These are phyloP conservation scores for Machaerirhynchus nigripectus DNA, from an alignment of 2,113 vertebrate genomes.

Conservation along the genomic window DNA sequence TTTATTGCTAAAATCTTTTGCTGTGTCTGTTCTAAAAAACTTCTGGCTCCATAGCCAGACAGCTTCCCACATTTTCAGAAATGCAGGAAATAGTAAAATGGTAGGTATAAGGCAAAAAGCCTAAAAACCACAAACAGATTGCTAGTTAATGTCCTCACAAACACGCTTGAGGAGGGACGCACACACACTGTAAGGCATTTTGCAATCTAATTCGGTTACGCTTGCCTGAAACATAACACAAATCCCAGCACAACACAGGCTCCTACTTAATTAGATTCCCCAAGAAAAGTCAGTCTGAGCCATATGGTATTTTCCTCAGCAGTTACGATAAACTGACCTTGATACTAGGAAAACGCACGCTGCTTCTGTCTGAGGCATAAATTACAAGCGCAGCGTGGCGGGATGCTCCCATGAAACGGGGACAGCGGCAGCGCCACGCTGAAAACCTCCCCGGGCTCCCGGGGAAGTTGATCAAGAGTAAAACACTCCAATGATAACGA, in stretches of 20 bases:
- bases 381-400: background rate
- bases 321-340: conserved; percentile 56
- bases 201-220: background rate
- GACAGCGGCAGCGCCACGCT: background rate
- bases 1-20: background rate
- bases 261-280: conserved; percentile 1
- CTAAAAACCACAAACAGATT: background rate
- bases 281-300: background rate
- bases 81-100: background rate
- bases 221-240: background rate
- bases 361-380: background rate
- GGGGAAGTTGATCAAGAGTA: background rate
- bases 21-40: background rate
- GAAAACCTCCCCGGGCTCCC: background rate
- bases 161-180: background rate
- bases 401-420: background rate
- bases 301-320: conserved; percentile 52
- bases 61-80: background rate
- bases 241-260: background rate
- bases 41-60: background rate
- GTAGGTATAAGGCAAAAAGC: background rate
- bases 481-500: background rate
- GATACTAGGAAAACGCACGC: conserved; percentile 9
- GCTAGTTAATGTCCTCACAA: background rate
- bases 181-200: background rate